phyloP scores from a whole-genome alignment of 2,888 invertebrate genomes.

The Caenorhabditis parvicauda region DNA sequence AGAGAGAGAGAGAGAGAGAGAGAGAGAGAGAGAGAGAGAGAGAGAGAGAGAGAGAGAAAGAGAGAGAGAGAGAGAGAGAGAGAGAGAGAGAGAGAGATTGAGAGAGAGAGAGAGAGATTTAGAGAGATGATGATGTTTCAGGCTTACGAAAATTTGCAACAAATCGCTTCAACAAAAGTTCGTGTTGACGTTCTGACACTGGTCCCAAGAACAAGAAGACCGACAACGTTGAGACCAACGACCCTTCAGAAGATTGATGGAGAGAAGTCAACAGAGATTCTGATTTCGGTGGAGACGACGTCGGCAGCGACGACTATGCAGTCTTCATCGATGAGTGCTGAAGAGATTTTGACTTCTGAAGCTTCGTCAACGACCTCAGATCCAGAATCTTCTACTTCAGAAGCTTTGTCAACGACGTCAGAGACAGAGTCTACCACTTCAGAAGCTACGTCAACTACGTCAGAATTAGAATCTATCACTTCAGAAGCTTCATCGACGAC shows the following conservation, averaged over 20 bases:
- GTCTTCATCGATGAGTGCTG: too few species aligned
- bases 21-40: background rate
- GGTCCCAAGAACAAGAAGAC: constrained; percentile 26
- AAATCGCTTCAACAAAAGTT: constrained; percentile 29
- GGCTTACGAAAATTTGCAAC: too few species aligned
- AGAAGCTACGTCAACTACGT: background rate
- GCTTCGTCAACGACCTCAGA: background rate
- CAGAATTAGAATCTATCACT: background rate
- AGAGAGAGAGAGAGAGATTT: too few species aligned
- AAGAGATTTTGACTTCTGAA: too few species aligned
- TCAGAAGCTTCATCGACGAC: too few species aligned
- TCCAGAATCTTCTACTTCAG: background rate
- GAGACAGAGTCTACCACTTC: constrained; percentile 3
- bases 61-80: too few species aligned
- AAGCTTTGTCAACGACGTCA: constrained; percentile 3
- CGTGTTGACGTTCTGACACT: constrained; percentile 38
- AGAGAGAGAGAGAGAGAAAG: background rate
- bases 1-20: background rate
- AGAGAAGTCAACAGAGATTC: background rate
- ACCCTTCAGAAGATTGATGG: background rate
- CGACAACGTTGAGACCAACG: constrained; percentile 4
- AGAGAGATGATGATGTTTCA: constrained; percentile 10
- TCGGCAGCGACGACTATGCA: background rate
- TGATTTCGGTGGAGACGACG: background rate
- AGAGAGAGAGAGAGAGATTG: too few species aligned